Evolutionary conservation across 2,113 vertebrate species (phyloP), one percentile per base, ranked within the genome.

Genomic region (Scomber japonicus): DNA sequence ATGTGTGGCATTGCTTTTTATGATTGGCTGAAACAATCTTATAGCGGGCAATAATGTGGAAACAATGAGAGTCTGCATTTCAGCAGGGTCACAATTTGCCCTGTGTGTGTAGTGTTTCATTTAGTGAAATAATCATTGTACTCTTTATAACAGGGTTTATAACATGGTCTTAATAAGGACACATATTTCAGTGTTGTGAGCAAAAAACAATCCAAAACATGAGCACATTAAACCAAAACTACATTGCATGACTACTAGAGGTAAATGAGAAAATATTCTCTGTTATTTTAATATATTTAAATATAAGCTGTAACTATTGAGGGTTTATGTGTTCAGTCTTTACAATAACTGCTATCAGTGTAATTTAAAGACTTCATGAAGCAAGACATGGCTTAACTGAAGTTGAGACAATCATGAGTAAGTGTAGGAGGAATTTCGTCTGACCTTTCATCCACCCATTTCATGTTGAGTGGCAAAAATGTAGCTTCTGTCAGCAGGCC

Each of bases 391-490:
- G 5, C 31, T 55, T 40, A 55, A 73, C 45, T 31, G 46, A 72
- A 45, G 67, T 11, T 31, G 62, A 65, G 51, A 56, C 16, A 45
- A 11, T 50, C 11, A 15, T 17, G 11, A 71, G 17, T 31, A 66
- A 59, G 61, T 61, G 59, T 13, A 60, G 19, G 68, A 44, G 31
- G 15, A 16, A 71, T 60, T 59, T 50, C 17, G 59, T 12, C n/a
- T 57, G 79, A 48, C 13, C 56, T 77, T 56, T 75, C n/a, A 68
- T 63, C 19, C 35, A 46, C 17, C 31, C 21, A 60, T 53, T 67
- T 68, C 14, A 73, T 65, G 50, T 44, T 49, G 44, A 83, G 54
- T 62, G 68, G 50, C 59, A 80, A 71, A 72, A 60, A 69, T 56
- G 3, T 57, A 12, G 45, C 24, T 6, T 16, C 55, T 48, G 40